These are phyloP conservation scores for Ailuropoda melanoleuca DNA, from an alignment of 2,113 vertebrate genomes.

Conservation along the genomic window DNA sequence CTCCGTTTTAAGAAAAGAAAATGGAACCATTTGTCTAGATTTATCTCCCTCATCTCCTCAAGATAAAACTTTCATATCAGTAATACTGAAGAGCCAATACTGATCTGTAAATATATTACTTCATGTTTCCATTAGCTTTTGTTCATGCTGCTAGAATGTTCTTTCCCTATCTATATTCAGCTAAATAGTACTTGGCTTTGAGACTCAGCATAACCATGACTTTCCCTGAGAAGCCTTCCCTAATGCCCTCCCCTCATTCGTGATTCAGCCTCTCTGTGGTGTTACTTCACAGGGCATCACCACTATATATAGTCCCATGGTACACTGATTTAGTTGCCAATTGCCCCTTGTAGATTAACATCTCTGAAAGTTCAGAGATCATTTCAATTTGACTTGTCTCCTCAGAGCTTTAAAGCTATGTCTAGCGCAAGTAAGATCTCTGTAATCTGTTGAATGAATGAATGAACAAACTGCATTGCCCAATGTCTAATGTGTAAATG, in stretches of 20 bases:
- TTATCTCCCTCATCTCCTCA: neutral
- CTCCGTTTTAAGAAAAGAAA: conserved; percentile 9
- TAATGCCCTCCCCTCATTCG: neutral
- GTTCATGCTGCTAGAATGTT: neutral
- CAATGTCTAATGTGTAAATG: neutral
- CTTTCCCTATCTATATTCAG: neutral
- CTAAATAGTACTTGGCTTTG: neutral
- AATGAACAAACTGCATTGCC: neutral
- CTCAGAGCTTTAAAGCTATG: neutral
- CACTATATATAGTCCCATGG: neutral
- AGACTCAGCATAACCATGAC: neutral
- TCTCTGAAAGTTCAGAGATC: neutral
- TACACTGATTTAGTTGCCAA: neutral
- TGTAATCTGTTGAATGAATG: neutral
- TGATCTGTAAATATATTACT: neutral
- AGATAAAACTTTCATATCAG: neutral
- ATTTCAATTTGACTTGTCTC: neutral
- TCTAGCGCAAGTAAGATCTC: neutral
- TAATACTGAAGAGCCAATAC: neutral
- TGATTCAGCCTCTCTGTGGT: neutral
- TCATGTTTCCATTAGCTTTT: neutral
- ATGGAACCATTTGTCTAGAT: neutral
- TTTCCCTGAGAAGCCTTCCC: neutral
- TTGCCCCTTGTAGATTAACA: neutral
- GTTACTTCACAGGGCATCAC: neutral